phyloP scores from a whole-genome alignment of 2,113 vertebrate species.

The Pterocles gutturalis region DNA sequence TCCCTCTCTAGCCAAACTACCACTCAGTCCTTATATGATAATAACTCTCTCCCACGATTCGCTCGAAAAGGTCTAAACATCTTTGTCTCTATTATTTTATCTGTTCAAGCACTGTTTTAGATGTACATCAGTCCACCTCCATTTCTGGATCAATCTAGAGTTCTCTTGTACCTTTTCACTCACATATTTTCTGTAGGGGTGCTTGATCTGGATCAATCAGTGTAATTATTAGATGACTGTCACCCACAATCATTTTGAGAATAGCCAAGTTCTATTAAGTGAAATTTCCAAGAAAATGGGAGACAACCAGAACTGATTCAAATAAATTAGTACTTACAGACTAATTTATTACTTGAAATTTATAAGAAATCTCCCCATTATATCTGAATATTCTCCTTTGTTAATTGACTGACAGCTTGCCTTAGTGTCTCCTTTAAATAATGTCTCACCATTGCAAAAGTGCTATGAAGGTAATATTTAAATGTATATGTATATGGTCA shows the following conservation, averaged over 20 bases:
- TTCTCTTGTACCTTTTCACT: constrained; percentile 71
- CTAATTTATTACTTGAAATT: neutral
- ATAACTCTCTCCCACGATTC: constrained; percentile 87
- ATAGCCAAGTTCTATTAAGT: neutral
- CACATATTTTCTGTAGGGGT: constrained; percentile 71
- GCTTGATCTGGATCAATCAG: constrained; percentile 81
- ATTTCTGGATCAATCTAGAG: constrained; percentile 69
- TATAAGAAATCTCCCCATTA: constrained; percentile 1
- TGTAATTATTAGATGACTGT: constrained; percentile 37
- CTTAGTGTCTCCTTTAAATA: neutral
- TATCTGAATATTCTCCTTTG: neutral
- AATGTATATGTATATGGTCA: neutral
- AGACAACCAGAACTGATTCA: neutral
- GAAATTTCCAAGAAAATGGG: constrained; percentile 19
- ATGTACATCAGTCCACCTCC: constrained; percentile 82
- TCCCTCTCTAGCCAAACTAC: constrained; percentile 89
- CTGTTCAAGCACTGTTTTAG: constrained; percentile 82
- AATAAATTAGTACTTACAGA: neutral
- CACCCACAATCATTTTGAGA: constrained; percentile 23
- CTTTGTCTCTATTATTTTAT: constrained; percentile 85
- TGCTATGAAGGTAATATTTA: constrained; percentile 14
- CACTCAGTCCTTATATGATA: constrained; percentile 86
- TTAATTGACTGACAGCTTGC: constrained; percentile 26
- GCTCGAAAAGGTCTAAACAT: constrained; percentile 88
- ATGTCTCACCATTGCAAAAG: neutral